A percentile compares a stretch with the other conserved stretches of the same genome.
These are phyloP conservation scores for Leptinotarsa lineolata DNA, from an alignment of 1,140 invertebrate species.

Conservation along the genomic window DNA sequence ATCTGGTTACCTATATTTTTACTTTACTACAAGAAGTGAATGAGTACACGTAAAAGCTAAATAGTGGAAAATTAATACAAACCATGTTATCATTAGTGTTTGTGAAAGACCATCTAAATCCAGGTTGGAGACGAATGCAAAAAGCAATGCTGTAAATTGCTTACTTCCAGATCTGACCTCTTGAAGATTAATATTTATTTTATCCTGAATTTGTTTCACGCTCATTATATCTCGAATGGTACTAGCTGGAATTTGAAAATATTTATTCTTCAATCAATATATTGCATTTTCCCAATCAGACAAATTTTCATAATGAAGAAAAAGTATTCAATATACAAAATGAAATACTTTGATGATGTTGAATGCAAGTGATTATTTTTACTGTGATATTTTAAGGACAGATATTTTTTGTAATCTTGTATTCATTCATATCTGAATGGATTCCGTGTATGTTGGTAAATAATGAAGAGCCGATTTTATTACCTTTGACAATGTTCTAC, in stretches of 20 bases:
- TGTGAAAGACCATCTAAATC: slow-evolving; percentile 58
- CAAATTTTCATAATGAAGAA: too few relatives aligned
- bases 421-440: too few relatives aligned
- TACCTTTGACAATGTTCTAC: too few relatives aligned
- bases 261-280: too few relatives aligned
- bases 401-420: too few relatives aligned
- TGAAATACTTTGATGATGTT: too few relatives aligned
- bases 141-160: slow-evolving; percentile 59
- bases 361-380: too few relatives aligned
- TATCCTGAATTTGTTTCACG: slow-evolving; percentile 58
- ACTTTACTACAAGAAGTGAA: slow-evolving; percentile 4
- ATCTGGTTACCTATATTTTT: background rate
- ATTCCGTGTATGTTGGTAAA: too few relatives aligned
- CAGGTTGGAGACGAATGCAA: slow-evolving; percentile 57
- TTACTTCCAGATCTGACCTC: slow-evolving; percentile 40
- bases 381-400: too few relatives aligned
- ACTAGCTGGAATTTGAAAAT: slow-evolving; percentile 10
- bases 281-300: too few relatives aligned
- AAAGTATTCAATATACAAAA: too few relatives aligned
- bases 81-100: slow-evolving; percentile 48
- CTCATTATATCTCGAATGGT: slow-evolving; percentile 59
- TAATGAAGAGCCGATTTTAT: too few relatives aligned
- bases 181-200: slow-evolving; percentile 44
- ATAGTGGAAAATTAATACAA: background rate
- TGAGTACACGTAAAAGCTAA: slow-evolving; percentile 11